Conservation (phyloP, 2,797 vertebrate genomes). For the Furcifer pardalis region DNA sequence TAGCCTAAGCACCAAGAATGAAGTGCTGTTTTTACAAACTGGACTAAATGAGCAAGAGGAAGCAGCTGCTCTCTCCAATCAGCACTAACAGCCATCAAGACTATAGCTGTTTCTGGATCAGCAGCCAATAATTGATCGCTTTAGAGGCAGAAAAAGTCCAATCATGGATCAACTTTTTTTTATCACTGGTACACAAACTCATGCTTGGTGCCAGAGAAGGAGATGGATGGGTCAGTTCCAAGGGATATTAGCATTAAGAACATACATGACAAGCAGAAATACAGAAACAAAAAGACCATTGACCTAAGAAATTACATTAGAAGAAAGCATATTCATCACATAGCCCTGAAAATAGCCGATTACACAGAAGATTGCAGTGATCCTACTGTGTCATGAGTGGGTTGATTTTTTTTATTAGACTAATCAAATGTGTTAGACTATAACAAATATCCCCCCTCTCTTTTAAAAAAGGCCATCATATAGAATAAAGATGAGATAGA, state of each 20-base stretch:
- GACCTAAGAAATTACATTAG: neutral
- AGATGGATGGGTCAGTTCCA: neutral
- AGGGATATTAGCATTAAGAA: neutral
- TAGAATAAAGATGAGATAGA: neutral
- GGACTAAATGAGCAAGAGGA: neutral
- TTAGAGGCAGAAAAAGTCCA: neutral
- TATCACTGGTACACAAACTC: neutral
- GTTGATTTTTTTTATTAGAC: neutral
- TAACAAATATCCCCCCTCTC: neutral
- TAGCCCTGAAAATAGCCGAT: neutral
- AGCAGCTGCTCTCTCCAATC: slow-evolving; percentile 23
- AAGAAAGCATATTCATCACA: slow-evolving; percentile 17
- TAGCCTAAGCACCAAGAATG: neutral
- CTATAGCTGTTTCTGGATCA: slow-evolving; percentile 17
- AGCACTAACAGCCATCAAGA: slow-evolving; percentile 3
- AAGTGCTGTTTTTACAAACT: neutral
- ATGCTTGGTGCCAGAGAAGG: neutral
- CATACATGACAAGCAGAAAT: slow-evolving; percentile 6
- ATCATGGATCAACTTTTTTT: neutral
- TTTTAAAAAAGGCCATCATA: slow-evolving; percentile 6
- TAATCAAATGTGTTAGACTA: neutral
- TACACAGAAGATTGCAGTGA: neutral
- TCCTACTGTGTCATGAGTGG: slow-evolving; percentile 5
- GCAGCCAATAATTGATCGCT: slow-evolving; percentile 7
- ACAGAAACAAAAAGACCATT: slow-evolving; percentile 19